Evolutionary conservation across 2,888 invertebrate genomes (phyloP), one percentile per base, ranked within the genome.

Genomic region (Diadegma fenestrale): DNA sequence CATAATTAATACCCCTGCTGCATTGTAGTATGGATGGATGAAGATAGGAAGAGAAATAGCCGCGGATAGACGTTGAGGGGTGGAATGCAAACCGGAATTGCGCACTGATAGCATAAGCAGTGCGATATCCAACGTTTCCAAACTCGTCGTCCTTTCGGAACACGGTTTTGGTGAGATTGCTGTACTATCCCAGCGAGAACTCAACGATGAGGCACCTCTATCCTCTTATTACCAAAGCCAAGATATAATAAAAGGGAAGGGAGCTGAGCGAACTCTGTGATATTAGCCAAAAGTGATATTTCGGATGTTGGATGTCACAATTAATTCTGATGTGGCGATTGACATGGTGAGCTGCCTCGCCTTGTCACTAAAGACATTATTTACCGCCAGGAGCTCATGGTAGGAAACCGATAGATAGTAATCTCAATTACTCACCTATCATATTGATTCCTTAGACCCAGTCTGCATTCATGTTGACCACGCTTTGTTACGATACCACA

Each of bases 1-100:
- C 93, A 92, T 93, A 94, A 94, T 94, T 94, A 94, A 94, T 94
- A 94, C 93, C 94, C n/a, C n/a, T n/a, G 91, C 92, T 89, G 93
- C 93, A 94, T 94, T 94, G 94, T 94, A 89, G 91, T 93, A 93
- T 94, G 92, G 94, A 94, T 93, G 93, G 94, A 93, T 94, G 92
- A 91, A 91, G 80, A 86, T 73, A 45, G 82, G 69, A 68, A 75
- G 75, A 43, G 80, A 63, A 37, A 81, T 72, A 76, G 71, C 71
- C 66, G 33, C 54, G 17, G 51, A 73, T 54, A 81, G 58, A 61
- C 69, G 19, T 61, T 72, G 61, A 75, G 84, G 77, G 73, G 73
- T 51, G 45, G 79, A 43, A 10, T 51, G 69, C 69, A 77, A 54
- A 48, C 48, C 63, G 48, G 61, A 71, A 69, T 71, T 54, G 75